phyloP scores from a whole-genome alignment of 2,888 invertebrate genomes.

The Tetragnatha montana region DNA sequence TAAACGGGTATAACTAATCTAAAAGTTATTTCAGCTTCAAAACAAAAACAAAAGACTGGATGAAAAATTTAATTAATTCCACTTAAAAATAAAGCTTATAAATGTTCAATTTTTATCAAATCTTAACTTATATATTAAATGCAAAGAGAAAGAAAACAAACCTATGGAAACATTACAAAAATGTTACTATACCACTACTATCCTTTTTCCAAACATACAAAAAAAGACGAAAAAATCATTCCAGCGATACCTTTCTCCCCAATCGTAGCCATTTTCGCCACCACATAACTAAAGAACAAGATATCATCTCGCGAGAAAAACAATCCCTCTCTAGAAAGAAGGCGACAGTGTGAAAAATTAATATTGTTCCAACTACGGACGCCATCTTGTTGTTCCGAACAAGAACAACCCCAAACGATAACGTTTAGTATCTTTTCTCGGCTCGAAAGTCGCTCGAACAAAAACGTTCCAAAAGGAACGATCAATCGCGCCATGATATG shows the following conservation, averaged over 20 bases:
- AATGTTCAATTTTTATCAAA: no score
- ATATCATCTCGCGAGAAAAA: not conserved
- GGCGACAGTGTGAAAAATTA: not conserved
- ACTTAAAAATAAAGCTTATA: no score
- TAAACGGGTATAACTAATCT: no score
- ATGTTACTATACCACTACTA: not conserved
- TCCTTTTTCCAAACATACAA: not conserved
- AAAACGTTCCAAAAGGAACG: not conserved
- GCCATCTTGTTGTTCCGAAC: not conserved
- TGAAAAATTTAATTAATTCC: no score
- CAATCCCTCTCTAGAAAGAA: not conserved
- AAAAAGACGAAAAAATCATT: not conserved
- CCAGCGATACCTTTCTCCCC: not conserved
- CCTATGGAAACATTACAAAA: no score
- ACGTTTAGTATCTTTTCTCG: not conserved
- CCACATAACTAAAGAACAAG: not conserved
- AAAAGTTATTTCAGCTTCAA: no score
- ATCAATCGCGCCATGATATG: slow-evolving; percentile 24
- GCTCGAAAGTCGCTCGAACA: not conserved
- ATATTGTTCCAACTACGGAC: not conserved
- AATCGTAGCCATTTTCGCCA: not conserved
- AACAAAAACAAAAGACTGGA: no score
- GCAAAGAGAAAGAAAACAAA: no score
- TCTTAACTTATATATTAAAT: no score
- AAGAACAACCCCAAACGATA: not conserved